phyloP scores from a whole-genome alignment of 2,797 vertebrate species.

The Phrynocephalus forsythii region DNA sequence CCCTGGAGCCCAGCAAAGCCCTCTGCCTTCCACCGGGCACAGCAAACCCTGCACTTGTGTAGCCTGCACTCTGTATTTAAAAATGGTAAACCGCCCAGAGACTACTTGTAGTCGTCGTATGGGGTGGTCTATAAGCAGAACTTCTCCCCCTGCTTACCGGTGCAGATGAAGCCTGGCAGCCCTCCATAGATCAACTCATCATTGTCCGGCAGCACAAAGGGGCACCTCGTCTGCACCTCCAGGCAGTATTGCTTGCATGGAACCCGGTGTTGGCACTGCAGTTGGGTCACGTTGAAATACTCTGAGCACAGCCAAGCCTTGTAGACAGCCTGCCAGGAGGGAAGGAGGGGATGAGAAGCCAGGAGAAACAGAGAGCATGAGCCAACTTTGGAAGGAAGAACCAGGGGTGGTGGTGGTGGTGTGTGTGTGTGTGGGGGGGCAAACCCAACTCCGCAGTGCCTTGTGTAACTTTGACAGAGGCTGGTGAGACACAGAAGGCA shows the following conservation, averaged over 20 bases:
- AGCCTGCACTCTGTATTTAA: too few species aligned
- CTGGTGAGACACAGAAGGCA: too few species aligned
- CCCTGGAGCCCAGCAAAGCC: too few species aligned
- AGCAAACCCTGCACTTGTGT: too few species aligned
- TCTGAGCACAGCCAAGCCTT: conserved; percentile 90
- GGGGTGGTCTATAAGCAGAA: too few species aligned
- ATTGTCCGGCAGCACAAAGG: conserved; percentile 89
- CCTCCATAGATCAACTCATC: conserved; percentile 89
- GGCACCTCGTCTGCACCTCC: conserved; percentile 89
- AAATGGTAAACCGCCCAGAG: too few species aligned
- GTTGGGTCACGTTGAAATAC: conserved; percentile 88
- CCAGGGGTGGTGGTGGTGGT: too few species aligned
- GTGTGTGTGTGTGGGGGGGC: too few species aligned
- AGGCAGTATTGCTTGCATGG: conserved; percentile 90
- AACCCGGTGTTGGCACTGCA: conserved; percentile 85
- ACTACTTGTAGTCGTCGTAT: too few species aligned
- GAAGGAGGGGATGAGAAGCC: neutral
- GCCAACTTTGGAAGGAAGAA: neutral
- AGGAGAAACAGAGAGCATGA: conserved; percentile 1
- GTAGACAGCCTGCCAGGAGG: conserved; percentile 81
- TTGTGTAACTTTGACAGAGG: too few species aligned
- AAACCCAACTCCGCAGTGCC: too few species aligned
- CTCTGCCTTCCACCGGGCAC: too few species aligned
- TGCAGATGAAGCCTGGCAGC: conserved; percentile 89
- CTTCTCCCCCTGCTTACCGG: conserved; percentile 77